Evolutionary conservation across 2,113 vertebrate genomes (phyloP), one percentile per base, ranked within the genome.

Genomic region (Gasterosteus nipponicus): DNA sequence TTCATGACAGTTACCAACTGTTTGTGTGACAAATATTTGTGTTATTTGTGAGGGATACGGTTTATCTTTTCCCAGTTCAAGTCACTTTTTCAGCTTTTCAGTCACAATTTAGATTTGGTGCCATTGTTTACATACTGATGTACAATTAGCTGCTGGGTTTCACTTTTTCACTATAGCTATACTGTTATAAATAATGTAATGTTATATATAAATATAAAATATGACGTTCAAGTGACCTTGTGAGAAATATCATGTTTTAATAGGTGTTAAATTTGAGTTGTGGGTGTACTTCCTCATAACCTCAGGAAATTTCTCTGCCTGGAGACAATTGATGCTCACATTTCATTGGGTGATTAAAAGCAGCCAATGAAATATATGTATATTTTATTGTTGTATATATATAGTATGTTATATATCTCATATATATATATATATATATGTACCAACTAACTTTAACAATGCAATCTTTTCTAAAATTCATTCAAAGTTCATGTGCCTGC

Each of bases 301-400:
- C 8, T 0, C 7, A 11, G 56, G 5, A 49, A 72, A 22, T 5
- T 0, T 1, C 1, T 83, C 83, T 87, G 49, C 82, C 83, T 87
- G 38, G 85, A 64, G 85, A 90, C 81, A 58, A 51, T 66, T 86
- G 83, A 87, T 7, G 19, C 29, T 64, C 1, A 11, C 49, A 14
- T 75, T 31, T 58, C 59, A 84, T 75, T 90, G 85, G 85, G 4
- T 54, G 18, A 54, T 54, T 54, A 54, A 22, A n/a, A 53, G 16
- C 46, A 49, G 46, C 5, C 33, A 33, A 33, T 33, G 3, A 33
- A 33, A 33, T 33, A 33, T 33, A 33, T 33, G 5, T 33, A 33
- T 33, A 33, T 33, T 33, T 33, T 3, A 33, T 3, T 33, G 33
- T 5, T 4, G 33, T 33, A 33, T 33, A 19, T 8, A 49, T 49